Evolutionary conservation across 2,797 vertebrate species (phyloP).

Genomic region (Cygnus olor): DNA sequence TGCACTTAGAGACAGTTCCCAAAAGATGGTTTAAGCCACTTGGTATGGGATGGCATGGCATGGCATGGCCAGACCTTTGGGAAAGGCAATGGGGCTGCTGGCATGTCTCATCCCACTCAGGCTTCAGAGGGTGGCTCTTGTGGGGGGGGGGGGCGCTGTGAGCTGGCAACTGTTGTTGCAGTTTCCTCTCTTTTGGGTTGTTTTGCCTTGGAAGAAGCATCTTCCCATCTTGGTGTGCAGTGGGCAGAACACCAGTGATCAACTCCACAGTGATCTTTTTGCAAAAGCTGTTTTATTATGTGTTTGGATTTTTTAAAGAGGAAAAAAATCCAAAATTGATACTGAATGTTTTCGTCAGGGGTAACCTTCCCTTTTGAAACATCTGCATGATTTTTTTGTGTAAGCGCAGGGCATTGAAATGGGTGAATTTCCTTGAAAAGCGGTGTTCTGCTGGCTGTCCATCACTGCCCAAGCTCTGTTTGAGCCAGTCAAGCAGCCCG

Average conservation of each 20-base stretch:
- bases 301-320: neutral
- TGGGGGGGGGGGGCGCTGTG: accelerated
- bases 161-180: neutral
- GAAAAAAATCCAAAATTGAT: neutral
- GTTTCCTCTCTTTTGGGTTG: neutral
- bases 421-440: neutral
- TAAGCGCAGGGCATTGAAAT: too few relatives aligned
- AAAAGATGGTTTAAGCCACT: neutral
- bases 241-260: neutral
- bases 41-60: neutral
- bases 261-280: neutral
- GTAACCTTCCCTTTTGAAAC: neutral
- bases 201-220: neutral
- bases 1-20: accelerated
- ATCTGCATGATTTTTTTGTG: neutral
- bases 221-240: neutral
- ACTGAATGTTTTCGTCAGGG: neutral
- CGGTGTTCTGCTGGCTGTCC: neutral
- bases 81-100: neutral
- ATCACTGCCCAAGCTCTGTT: neutral
- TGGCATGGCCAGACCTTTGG: neutral
- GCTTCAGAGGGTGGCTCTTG: neutral
- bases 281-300: neutral
- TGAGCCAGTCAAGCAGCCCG: neutral
- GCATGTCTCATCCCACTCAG: neutral